A percentile compares a stretch with the other conserved stretches of the same genome.
phyloP scores from a whole-genome alignment of 92 coral and sea anemone species.

The Zoanthus gigantus region DNA sequence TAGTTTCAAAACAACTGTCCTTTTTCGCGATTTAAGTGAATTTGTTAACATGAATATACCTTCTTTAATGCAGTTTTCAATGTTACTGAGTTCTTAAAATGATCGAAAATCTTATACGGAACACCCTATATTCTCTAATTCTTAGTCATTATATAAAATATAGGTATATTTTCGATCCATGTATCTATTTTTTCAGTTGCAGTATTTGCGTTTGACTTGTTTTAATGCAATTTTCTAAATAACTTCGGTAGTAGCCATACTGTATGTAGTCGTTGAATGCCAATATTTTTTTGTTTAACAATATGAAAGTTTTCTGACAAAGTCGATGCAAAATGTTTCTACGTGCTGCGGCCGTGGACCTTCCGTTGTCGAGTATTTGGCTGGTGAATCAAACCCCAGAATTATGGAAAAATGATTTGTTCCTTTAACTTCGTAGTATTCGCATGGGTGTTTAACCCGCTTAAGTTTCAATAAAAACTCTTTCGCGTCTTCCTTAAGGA shows the following conservation, averaged over 20 bases:
- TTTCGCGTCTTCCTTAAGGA: constrained; percentile 57
- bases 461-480: constrained; percentile 49
- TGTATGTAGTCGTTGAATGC: too few species aligned
- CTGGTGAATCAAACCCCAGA: constrained; percentile 39
- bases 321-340: constrained; percentile 12
- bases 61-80: too few species aligned
- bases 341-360: background rate
- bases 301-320: background rate
- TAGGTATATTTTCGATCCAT: too few species aligned
- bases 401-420: constrained; percentile 65
- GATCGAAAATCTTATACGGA: too few species aligned
- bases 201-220: background rate
- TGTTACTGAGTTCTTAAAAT: too few species aligned
- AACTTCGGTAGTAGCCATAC: too few species aligned
- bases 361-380: background rate
- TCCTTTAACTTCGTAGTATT: constrained; percentile 36
- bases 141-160: too few species aligned
- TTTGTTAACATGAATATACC: too few species aligned
- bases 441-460: constrained; percentile 16
- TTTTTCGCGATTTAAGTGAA: too few species aligned
- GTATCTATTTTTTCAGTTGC: background rate
- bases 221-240: background rate
- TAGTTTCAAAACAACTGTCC: too few species aligned
- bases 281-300: background rate
- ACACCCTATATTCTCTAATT: too few species aligned